These are phyloP conservation scores for Drosophila gunungcola DNA, from an alignment of 1,140 invertebrate species.

Conservation along the genomic window DNA sequence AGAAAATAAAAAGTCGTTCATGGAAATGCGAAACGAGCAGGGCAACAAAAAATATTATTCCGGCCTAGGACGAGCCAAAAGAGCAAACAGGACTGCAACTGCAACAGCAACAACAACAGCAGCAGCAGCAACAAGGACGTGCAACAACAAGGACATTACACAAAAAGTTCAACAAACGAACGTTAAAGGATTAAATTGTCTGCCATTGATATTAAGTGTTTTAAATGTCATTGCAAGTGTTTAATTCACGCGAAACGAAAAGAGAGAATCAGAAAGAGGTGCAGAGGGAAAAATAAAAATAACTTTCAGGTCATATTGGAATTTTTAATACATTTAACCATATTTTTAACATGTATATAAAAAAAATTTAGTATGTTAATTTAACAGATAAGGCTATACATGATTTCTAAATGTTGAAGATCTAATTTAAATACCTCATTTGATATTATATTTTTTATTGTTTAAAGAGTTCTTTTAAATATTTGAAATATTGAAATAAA, in stretches of 20 bases:
- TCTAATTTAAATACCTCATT: no score
- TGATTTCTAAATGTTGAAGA: no score
- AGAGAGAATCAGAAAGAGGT: neutral
- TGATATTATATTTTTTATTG: no score
- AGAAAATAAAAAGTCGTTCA: constrained; percentile 33
- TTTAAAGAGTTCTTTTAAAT: no score
- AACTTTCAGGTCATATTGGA: no score
- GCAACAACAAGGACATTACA: constrained; percentile 39
- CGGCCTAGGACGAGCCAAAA: constrained; percentile 47
- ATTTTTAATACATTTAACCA: no score
- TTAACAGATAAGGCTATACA: no score
- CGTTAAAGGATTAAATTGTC: constrained; percentile 82
- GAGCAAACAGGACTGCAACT: constrained; percentile 35
- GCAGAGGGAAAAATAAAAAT: constrained; percentile 3
- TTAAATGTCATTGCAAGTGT: constrained; percentile 81
- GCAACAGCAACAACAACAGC: constrained; percentile 31
- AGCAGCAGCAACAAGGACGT: constrained; percentile 28
- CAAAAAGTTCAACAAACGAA: constrained; percentile 78
- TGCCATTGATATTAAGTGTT: constrained; percentile 80
- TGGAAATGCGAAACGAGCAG: constrained; percentile 33
- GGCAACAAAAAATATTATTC: constrained; percentile 59
- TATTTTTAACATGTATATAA: no score
- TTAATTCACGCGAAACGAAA: constrained; percentile 65
- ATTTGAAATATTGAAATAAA: no score
- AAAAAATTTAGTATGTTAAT: no score